phyloP scores from a whole-genome alignment of 2,888 invertebrate genomes.

The Caenorhabditis macrosperma region DNA sequence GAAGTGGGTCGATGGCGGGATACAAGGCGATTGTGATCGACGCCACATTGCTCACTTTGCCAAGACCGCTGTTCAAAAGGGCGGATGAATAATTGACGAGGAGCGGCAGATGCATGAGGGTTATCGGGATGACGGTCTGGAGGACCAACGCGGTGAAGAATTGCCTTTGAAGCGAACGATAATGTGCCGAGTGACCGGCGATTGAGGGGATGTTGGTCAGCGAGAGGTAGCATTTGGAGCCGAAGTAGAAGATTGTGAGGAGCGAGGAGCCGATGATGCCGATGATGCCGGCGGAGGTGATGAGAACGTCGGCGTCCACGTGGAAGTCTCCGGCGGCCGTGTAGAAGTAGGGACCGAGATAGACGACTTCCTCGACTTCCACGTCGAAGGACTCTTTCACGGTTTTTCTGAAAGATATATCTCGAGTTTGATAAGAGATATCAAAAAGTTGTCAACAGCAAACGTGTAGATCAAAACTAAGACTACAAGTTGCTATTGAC shows the following conservation, averaged over 20 bases:
- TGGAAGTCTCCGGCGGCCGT: constrained; percentile 18
- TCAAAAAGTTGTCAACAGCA: no score
- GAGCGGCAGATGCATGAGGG: constrained; percentile 42
- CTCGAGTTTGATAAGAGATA: no score
- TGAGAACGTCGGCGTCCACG: constrained; percentile 9
- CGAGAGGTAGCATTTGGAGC: constrained; percentile 20
- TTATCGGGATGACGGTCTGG: constrained; percentile 48
- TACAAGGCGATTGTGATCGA: constrained; percentile 37
- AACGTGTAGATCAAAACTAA: no score
- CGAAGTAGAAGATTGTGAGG: constrained; percentile 29
- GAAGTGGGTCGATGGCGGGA: constrained; percentile 34
- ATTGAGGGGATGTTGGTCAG: background rate
- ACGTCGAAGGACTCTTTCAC: constrained; percentile 15
- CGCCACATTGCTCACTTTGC: constrained; percentile 22
- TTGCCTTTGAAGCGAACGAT: constrained; percentile 19
- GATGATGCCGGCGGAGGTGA: background rate
- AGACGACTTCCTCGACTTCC: constrained; percentile 3
- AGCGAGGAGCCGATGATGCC: constrained; percentile 22
- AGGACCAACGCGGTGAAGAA: constrained; percentile 38
- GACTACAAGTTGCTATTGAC: no score
- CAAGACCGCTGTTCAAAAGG: constrained; percentile 18
- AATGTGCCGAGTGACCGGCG: constrained; percentile 10
- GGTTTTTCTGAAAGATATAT: constrained; percentile 17
- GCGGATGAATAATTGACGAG: constrained; percentile 17
- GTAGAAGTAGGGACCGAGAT: constrained; percentile 38